Evolutionary conservation across 2,888 invertebrate genomes (phyloP).

Genomic region (Eretmocerus hayati): DNA sequence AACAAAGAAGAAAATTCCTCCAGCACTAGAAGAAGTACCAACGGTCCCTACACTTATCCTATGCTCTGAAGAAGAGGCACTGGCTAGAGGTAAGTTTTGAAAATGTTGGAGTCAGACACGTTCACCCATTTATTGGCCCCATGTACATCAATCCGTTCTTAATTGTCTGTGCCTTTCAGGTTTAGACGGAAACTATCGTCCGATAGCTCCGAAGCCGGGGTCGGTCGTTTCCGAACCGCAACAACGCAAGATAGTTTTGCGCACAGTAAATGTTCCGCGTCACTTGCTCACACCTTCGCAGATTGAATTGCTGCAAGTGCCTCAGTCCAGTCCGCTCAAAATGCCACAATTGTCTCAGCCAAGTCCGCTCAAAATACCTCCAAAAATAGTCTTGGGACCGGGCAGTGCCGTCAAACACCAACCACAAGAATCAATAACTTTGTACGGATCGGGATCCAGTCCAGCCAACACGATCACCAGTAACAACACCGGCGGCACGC

Average conservation of each 20-base stretch:
- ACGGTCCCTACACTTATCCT: conserved; percentile 34
- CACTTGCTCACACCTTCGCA: conserved; percentile 8
- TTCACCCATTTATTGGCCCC: too few relatives aligned
- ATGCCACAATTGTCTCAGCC: background rate
- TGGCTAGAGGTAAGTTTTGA: too few relatives aligned
- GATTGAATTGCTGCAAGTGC: conserved; percentile 8
- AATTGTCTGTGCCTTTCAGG: too few relatives aligned
- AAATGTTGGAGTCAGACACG: too few relatives aligned
- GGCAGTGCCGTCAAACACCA: background rate
- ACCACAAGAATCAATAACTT: background rate
- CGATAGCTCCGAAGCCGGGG: conserved; percentile 33
- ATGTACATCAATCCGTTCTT: too few relatives aligned
- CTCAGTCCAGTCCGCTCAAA: background rate
- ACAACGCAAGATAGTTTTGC: conserved; percentile 21
- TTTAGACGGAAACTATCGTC: too few relatives aligned
- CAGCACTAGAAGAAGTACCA: background rate
- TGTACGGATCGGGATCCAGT: background rate
- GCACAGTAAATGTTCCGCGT: conserved; percentile 27
- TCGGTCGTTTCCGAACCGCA: background rate
- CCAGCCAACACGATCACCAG: conserved; percentile 28
- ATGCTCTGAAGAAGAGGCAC: conserved; percentile 35
- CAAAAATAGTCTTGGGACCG: too few relatives aligned
- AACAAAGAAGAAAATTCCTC: conserved; percentile 1
- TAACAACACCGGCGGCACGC: conserved; percentile 30
- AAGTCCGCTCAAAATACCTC: background rate